phyloP scores from a whole-genome alignment of 2,113 vertebrate species.

The Seriola dumerili region DNA sequence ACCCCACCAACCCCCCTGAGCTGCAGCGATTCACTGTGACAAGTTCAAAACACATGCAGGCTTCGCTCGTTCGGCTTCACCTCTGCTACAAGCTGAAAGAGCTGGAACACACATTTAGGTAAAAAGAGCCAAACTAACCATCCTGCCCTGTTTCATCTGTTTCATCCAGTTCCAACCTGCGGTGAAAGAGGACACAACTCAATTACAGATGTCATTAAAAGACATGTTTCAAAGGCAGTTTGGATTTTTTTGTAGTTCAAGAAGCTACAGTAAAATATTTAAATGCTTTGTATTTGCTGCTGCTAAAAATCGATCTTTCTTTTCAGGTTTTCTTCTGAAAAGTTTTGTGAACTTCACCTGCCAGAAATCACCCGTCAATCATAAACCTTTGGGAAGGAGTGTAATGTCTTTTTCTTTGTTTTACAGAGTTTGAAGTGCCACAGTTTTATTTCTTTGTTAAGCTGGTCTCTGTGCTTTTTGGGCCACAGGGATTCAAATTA shows the following conservation, averaged over 20 bases:
- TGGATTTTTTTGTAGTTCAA: neutral
- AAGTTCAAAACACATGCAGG: slow-evolving; percentile 83
- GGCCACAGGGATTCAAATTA: neutral
- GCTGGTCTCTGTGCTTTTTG: neutral
- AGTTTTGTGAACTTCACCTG: neutral
- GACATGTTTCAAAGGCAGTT: slow-evolving; percentile 7
- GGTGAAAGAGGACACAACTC: slow-evolving; percentile 55
- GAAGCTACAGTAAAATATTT: neutral
- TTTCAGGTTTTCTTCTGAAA: neutral
- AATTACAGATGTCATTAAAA: slow-evolving; percentile 54
- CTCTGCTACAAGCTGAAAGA: slow-evolving; percentile 71
- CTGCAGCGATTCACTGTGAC: slow-evolving; percentile 81
- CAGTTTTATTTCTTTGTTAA: neutral
- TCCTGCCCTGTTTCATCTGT: slow-evolving; percentile 16
- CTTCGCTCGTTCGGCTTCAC: slow-evolving; percentile 57
- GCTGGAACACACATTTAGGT: slow-evolving; percentile 54
- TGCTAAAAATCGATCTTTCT: neutral
- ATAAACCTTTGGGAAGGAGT: neutral
- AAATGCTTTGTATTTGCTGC: neutral
- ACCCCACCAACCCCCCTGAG: slow-evolving; percentile 29
- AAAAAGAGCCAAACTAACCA: slow-evolving; percentile 47
- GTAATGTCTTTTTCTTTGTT: neutral
- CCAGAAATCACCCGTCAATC: neutral
- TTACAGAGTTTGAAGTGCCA: neutral
- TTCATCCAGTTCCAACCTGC: slow-evolving; percentile 43